phyloP scores from a whole-genome alignment of 2,797 vertebrate species.

The Sparus aurata region DNA sequence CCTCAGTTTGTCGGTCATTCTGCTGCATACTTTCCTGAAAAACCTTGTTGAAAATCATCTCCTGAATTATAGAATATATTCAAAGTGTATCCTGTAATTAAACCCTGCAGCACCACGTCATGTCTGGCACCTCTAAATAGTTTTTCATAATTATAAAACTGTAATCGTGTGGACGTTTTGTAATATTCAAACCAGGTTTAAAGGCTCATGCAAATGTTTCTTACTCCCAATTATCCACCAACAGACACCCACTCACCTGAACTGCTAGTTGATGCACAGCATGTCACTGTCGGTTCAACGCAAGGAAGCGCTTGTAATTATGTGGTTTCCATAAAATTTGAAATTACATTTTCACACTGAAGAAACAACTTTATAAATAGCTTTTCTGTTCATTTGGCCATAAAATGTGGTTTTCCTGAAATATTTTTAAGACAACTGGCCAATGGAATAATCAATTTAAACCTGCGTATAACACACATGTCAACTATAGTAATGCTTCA shows the following conservation, averaged over 20 bases:
- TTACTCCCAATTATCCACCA: background rate
- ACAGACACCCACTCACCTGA: background rate
- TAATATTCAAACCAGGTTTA: constrained; percentile 1
- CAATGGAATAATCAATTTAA: too few relatives aligned
- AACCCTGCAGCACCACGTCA: constrained; percentile 6
- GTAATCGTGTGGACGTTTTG: constrained; percentile 20
- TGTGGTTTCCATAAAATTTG: constrained; percentile 15
- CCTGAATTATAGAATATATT: constrained; percentile 23
- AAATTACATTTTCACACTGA: constrained; percentile 10
- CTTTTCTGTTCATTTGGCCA: background rate
- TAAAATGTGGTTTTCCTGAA: background rate
- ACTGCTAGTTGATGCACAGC: constrained; percentile 1
- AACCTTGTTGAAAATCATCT: constrained; percentile 1
- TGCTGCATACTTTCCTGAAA: constrained; percentile 14
- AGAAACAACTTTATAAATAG: background rate
- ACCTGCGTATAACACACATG: too few relatives aligned
- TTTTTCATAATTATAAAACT: constrained; percentile 27
- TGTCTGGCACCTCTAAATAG: constrained; percentile 21
- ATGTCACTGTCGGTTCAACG: background rate
- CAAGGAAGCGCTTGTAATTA: constrained; percentile 11
- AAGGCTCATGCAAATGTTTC: constrained; percentile 6
- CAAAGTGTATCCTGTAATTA: constrained; percentile 34
- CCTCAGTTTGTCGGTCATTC: background rate
- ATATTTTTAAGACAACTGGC: too few relatives aligned
- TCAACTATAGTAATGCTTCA: background rate